Base-by-base conservation (phyloP, 1,140 invertebrate genomes). In the Goniozus legneri region DNA sequence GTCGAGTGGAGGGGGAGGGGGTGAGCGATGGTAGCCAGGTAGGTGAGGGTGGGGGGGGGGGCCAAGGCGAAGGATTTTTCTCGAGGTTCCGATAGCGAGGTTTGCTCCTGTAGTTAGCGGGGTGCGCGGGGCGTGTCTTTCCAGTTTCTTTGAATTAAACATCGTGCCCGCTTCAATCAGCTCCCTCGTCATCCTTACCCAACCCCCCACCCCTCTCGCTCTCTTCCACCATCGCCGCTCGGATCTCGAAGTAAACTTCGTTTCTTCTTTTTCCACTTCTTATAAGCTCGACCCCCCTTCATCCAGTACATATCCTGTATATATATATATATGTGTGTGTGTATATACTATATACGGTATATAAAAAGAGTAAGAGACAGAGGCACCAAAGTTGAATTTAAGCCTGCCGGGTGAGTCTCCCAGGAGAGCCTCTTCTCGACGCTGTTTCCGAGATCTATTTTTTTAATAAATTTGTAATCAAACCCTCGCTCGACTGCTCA, bases 61-160 rank as follows among this genome's bases (percentile, higher is more conserved):
- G 47, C 40, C 44, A 58, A 52, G 54, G 50, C 51, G 12, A 52
- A 33, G 36, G 37, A 12, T 32, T 30, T 45, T 34, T 39, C 35
- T 46, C 50, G 19, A 42, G 35, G 55, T 47, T 54, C 32, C 53
- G 56, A 59, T 57, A 47, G 33, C 47, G 39, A 47, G 34, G 44
- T 41, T 58, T 54, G 56, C 39, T 52, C 30, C 52, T 13, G 56
- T 55, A 58, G 56, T 60, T 60, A 58, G 56, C 57, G 57, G 56
- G 45, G 54, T 44, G 0, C 22, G 16, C 37, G 34, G 47, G 47
- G 48, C 43, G 34, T 50, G 64, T 60, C 56, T 61, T 56, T 63
- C 64, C 54, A 54, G 56, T 69, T 67, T 67, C 67, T 67, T 67
- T 69, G 65, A 69, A 67, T 69, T 69, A 69, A 69, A 69, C 65